Conservation (phyloP, 2,113 vertebrate genomes). For the Thamnophis sirtalis region DNA sequence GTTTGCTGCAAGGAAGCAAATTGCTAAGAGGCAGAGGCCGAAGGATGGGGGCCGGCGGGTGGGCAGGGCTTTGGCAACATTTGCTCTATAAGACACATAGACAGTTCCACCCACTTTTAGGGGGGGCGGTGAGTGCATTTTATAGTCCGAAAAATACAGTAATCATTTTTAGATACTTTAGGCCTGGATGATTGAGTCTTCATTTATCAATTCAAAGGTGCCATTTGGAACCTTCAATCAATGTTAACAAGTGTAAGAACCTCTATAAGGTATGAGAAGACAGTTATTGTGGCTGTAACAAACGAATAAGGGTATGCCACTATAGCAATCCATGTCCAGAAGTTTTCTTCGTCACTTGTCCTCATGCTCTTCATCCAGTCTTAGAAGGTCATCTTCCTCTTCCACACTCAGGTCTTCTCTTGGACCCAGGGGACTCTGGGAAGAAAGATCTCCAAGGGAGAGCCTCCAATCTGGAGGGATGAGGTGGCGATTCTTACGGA, state of each 20-base stretch:
- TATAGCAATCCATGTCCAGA: neutral
- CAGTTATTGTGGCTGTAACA: neutral
- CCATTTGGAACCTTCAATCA: neutral
- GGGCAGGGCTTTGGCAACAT: too few species aligned
- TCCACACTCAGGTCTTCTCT: neutral
- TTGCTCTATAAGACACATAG: too few species aligned
- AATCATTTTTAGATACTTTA: neutral
- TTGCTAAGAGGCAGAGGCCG: too few species aligned
- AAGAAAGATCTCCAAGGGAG: neutral
- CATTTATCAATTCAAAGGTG: neutral
- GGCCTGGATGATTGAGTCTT: neutral
- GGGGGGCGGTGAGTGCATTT: too few species aligned
- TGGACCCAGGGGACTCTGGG: neutral
- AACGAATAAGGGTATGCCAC: neutral
- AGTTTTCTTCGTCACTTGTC: neutral
- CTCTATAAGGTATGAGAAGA: neutral
- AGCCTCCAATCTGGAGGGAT: conserved; percentile 15
- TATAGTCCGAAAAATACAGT: too few species aligned
- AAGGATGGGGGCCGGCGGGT: too few species aligned
- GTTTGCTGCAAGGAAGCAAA: too few species aligned
- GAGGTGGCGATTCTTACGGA: conserved; percentile 15
- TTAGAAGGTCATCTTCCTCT: conserved; percentile 12
- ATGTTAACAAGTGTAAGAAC: neutral
- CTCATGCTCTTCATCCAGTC: neutral
- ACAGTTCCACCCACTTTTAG: too few species aligned